Evolutionary conservation across 2,113 vertebrate species (phyloP), one percentile per base, ranked within the genome.

Genomic region (Spilogale gracilis): DNA sequence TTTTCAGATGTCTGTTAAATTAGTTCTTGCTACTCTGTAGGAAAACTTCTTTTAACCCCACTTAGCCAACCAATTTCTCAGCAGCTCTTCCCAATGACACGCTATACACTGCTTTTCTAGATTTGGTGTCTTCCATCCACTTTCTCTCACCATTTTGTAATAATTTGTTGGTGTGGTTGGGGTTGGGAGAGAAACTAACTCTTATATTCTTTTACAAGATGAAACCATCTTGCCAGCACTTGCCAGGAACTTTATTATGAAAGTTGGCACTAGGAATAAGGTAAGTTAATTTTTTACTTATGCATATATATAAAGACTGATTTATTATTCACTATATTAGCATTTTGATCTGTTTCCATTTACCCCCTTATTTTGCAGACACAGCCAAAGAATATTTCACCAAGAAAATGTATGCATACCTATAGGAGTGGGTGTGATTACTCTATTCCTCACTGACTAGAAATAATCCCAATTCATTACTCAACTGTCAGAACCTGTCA

Each of bases 331-430:
- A 89, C 63, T 86, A 45, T 79, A 14, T 88, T 89, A 61, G 27
- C 56, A 85, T 94, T 96, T 76, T 82, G 11, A 94, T 50, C 30
- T 43, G 67, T 67, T 97, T 93, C 27, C 17, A 78, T 45, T n/a
- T 18, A 69, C 3, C 9, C 2, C 13, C 23, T 58, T 90, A 56
- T 84, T 88, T 60, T 91, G 76, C 25, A 95, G 54, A 90, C 60
- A 83, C 20, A 45, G n/a, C 43, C 78, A 67, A 60, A 88, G 45
- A 21, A 30, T 61, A 92, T 80, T 97, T 85, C 61, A 84, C 54
- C 21, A 90, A 88, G 73, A 69, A 97, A 91, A 90, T 30, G 14
- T 78, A 78, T 50, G 74, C 50, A 50, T 32, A 80, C 30, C 18
- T 43, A 45, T 9, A 58, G 5, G 18, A 17, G 23, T 52, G 12